These are phyloP conservation scores for Marmota monax DNA, from an alignment of 2,113 vertebrate genomes.

Conservation along the genomic window DNA sequence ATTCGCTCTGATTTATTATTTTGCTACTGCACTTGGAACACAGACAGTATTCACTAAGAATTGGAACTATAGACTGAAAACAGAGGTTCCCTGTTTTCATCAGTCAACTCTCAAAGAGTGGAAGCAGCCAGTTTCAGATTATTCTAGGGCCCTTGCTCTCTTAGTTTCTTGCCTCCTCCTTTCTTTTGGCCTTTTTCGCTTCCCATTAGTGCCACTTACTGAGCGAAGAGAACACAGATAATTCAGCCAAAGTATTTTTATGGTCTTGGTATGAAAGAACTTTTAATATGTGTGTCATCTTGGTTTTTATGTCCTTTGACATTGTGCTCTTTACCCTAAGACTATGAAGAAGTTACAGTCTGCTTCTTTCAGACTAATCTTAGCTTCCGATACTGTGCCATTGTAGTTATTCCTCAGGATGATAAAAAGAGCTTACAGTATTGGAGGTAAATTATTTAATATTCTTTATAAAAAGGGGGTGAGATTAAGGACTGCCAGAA, in stretches of 20 bases:
- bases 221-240: slow-evolving; percentile 49
- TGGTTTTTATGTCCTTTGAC: slow-evolving; percentile 54
- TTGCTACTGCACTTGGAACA: slow-evolving; percentile 72
- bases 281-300: slow-evolving; percentile 21
- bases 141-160: slow-evolving; percentile 21
- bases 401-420: slow-evolving; percentile 20
- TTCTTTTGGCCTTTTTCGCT: slow-evolving; percentile 60
- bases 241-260: slow-evolving; percentile 61
- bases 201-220: slow-evolving; percentile 63
- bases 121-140: slow-evolving; percentile 45
- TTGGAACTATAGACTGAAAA: slow-evolving; percentile 69
- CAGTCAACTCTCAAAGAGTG: slow-evolving; percentile 41
- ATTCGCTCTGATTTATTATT: slow-evolving; percentile 76
- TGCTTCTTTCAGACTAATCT: slow-evolving; percentile 5
- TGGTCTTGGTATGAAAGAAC: slow-evolving; percentile 56
- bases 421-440: slow-evolving; percentile 3
- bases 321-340: slow-evolving; percentile 21
- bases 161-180: slow-evolving; percentile 53
- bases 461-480: background rate
- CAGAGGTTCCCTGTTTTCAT: slow-evolving; percentile 78
- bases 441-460: slow-evolving; percentile 13
- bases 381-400: background rate
- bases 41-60: slow-evolving; percentile 66
- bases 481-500: background rate
- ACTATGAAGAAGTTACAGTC: background rate